Evolutionary conservation across 2,888 invertebrate species (phyloP).

Genomic region (Celastrina argiolus): DNA sequence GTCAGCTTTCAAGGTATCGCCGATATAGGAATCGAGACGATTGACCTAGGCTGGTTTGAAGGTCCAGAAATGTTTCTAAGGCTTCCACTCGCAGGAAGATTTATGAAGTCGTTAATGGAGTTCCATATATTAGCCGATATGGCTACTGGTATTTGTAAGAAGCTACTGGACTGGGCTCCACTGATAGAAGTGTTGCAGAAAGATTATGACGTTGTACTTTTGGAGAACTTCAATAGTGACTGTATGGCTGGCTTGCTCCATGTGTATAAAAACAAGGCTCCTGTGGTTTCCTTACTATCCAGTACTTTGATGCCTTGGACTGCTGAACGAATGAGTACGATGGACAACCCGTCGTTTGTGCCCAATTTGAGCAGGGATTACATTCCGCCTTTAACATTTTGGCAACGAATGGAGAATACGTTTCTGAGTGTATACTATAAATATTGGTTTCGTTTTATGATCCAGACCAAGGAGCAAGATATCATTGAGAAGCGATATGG

Average conservation of each 20-base stretch:
- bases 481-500: slow-evolving; percentile 65
- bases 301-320: slow-evolving; percentile 70
- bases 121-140: slow-evolving; percentile 30
- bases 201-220: slow-evolving; percentile 72
- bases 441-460: slow-evolving; percentile 33
- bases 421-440: slow-evolving; percentile 33
- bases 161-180: slow-evolving; percentile 34
- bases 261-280: slow-evolving; percentile 54
- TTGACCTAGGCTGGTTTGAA: slow-evolving; percentile 33
- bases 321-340: slow-evolving; percentile 44
- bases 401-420: slow-evolving; percentile 46
- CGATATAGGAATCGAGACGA: slow-evolving; percentile 32
- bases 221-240: slow-evolving; percentile 74
- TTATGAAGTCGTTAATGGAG: slow-evolving; percentile 28
- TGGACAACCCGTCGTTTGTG: slow-evolving; percentile 53
- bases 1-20: slow-evolving; percentile 36
- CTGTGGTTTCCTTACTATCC: slow-evolving; percentile 67
- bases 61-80: slow-evolving; percentile 21
- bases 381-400: slow-evolving; percentile 53
- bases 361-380: slow-evolving; percentile 64
- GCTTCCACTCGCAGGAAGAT: slow-evolving; percentile 31
- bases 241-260: slow-evolving; percentile 74
- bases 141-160: slow-evolving; percentile 37
- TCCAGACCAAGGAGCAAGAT: slow-evolving; percentile 54
- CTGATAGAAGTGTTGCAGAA: slow-evolving; percentile 36